Conservation (phyloP, 2,888 invertebrate genomes). For the Caenorhabditis sp. region DNA sequence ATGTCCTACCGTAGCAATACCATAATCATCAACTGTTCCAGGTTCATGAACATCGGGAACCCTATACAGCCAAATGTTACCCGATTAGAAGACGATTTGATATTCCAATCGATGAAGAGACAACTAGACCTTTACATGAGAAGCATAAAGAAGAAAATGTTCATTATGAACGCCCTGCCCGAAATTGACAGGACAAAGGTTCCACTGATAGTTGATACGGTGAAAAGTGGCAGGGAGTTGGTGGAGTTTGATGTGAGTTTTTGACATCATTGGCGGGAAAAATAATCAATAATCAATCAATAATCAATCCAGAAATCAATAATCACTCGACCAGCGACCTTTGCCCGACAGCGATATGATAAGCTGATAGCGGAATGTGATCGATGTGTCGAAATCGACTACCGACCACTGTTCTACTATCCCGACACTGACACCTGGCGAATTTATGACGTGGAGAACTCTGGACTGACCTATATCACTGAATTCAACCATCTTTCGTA, state of each 20-base stretch:
- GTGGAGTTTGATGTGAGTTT: slow-evolving; percentile 31
- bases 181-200: background rate
- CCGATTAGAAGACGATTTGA: background rate
- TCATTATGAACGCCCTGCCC: slow-evolving; percentile 22
- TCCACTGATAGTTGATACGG: too few species aligned
- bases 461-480: background rate
- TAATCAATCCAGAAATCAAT: slow-evolving; percentile 4
- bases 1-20: too few species aligned
- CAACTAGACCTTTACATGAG: background rate
- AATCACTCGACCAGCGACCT: background rate
- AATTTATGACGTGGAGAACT: background rate
- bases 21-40: background rate
- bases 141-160: slow-evolving; percentile 15
- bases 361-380: background rate
- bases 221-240: slow-evolving; percentile 4
- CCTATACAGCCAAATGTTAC: slow-evolving; percentile 10
- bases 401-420: background rate
- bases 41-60: slow-evolving; percentile 14
- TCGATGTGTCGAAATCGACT: background rate
- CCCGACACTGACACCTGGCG: background rate
- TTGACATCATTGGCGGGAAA: too few species aligned
- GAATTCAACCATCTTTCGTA: too few species aligned
- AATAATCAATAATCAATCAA: too few species aligned
- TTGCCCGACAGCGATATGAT: background rate
- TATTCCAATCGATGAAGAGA: slow-evolving; percentile 18